Evolutionary conservation across 2,888 invertebrate genomes (phyloP).

Genomic region (Rhodophaea formosa): DNA sequence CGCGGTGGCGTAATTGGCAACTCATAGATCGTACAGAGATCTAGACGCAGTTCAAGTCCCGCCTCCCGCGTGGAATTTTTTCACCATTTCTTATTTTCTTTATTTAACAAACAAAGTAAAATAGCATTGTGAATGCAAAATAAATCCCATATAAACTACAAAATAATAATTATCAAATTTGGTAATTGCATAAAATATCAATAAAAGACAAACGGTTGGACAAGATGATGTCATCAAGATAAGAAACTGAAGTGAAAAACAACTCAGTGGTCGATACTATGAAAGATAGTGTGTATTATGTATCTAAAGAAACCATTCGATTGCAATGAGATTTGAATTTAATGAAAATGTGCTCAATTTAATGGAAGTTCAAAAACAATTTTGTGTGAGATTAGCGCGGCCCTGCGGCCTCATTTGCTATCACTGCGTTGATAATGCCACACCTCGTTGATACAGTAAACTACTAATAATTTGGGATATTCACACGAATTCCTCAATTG

Average conservation of each 20-base stretch:
- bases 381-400: constrained; percentile 15
- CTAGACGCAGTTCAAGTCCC: too few species aligned
- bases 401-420: constrained; percentile 60
- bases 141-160: too few species aligned
- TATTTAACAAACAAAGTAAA: too few species aligned
- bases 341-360: not conserved
- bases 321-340: not conserved
- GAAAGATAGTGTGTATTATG: not conserved
- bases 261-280: not conserved
- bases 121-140: too few species aligned
- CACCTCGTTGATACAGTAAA: constrained; percentile 36
- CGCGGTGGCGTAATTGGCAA: too few species aligned
- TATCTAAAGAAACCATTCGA: too few species aligned
- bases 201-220: not conserved
- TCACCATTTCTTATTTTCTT: too few species aligned
- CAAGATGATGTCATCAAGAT: constrained; percentile 14
- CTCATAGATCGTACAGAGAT: too few species aligned
- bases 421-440: constrained; percentile 55
- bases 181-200: not conserved
- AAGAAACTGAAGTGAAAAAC: not conserved
- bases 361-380: not conserved
- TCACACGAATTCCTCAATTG: not conserved
- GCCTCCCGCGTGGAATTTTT: too few species aligned
- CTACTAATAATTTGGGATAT: not conserved
- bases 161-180: too few species aligned